Base-by-base conservation (phyloP, 2,888 invertebrate genomes). In the Mythimna albipuncta region DNA sequence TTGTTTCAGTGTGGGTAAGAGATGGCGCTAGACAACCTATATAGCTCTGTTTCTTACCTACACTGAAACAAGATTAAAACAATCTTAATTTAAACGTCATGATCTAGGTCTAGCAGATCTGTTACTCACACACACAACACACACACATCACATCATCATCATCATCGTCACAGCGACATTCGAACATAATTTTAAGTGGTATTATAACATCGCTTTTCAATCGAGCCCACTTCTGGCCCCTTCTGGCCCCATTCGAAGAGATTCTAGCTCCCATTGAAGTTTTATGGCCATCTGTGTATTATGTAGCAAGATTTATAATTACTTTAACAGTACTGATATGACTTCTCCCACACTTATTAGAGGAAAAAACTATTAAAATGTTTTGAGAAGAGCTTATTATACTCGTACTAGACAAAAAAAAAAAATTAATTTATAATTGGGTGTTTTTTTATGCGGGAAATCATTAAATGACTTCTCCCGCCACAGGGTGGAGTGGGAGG, bases 151-250 rank as follows among this genome's bases (percentile, higher is more conserved):
- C n/a, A n/a, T n/a, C n/a, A n/a, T n/a, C n/a, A n/a, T n/a, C n/a
- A n/a, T n/a, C n/a, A n/a, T n/a, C n/a, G n/a, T n/a, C n/a, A 26
- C 26, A 65, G 9, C 16, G 21, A 66, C 32, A 35, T 73, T 73
- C 26, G 58, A 69, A 75, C 67, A 50, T 26, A 68, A 64, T 72
- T 69, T 59, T 66, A 66, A 78, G 74, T 78, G 69, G 79, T 54
- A 44, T 75, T 75, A 65, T 75, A 65, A 41, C 32, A 47, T 71
- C 80, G 80, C 80, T 79, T 68, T 58, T 55, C 57, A 80, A 71
- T 65, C 10, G 54, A 52, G 52, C 11, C 68, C 77, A 83, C 79
- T 84, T 69, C 69, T 80, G 77, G 63, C 80, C 80, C 72, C 79
- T 79, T 59, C 63, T 80, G 75, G 69, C 75, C 68, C 62, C 65